Evolutionary conservation across 2,888 invertebrate genomes (phyloP), one percentile per base, ranked within the genome.

Genomic region (Hirtodrosophila trivittata): DNA sequence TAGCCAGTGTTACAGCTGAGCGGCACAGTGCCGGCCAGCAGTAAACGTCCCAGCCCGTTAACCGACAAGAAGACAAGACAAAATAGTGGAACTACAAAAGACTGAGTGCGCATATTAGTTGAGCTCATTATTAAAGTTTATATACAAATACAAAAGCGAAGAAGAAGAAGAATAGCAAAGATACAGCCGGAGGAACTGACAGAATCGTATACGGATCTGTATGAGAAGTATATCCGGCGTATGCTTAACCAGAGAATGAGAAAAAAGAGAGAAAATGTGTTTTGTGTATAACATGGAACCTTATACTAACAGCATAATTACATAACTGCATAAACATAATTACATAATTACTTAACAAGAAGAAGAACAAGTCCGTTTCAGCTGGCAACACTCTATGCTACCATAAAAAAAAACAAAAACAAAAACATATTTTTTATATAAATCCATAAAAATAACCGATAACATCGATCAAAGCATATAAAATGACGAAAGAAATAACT

Each of bases 21-120:
- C 54, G 18, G 13, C 30, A 71, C 75, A 64, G 47, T 54, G 69
- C 38, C 54, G 55, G 9, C 43, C n/a, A 52, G 46, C 55, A 57
- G 65, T 65, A 39, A 42, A 42, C 47, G 54, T 32, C 45, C 56
- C 50, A 56, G 33, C 69, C 70, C 63, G 74, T 67, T 57, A 56
- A 70, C 59, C 68, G 65, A 71, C 49, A 62, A 63, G 66, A 78
- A 86, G 63, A 80, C 75, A 77, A 76, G 77, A 84, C 80, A 74
- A 85, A 83, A 86, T 87, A 81, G 83, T 72, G 77, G 82, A 86
- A 87, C 80, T 86, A 78, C 85, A 87, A 87, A 87, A 89, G 88
- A 89, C 89, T 88, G 89, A 88, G 88, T 88, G 88, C 77, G 84
- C 77, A 85, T 87, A 87, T 82, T 85, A 85, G 81, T 85, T 85